Conservation (phyloP, 1,140 invertebrate genomes). For the Diachasma alloeum region DNA sequence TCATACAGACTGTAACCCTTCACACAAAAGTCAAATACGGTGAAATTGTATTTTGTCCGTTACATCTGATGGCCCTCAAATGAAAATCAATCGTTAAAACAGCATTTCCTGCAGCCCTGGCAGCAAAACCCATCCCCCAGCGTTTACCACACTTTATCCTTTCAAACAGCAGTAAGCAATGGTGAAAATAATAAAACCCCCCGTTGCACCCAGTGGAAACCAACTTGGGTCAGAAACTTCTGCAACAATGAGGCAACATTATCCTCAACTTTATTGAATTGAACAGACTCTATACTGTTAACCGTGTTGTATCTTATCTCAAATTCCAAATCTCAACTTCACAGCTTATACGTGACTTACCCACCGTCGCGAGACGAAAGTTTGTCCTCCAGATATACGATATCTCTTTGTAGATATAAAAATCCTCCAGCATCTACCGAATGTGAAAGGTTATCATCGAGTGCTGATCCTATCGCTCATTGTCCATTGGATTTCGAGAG, state of each 20-base stretch:
- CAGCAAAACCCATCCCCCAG: too few relatives aligned
- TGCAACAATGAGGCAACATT: neutral
- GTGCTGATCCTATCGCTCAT: neutral
- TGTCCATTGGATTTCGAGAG: neutral
- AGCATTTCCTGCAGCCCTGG: too few relatives aligned
- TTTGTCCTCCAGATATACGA: neutral
- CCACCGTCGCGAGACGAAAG: neutral
- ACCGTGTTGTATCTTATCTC: neutral
- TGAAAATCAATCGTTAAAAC: too few relatives aligned
- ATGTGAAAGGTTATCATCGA: neutral
- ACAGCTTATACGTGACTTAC: neutral
- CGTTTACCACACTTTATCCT: neutral
- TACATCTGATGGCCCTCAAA: too few relatives aligned
- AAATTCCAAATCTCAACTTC: constrained; percentile 1
- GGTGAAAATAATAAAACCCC: neutral
- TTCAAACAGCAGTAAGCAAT: neutral
- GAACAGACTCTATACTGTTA: neutral
- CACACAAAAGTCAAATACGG: too few relatives aligned
- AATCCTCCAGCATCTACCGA: neutral
- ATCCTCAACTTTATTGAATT: constrained; percentile 1
- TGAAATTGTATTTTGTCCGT: too few relatives aligned
- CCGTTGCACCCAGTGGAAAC: neutral
- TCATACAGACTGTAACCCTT: too few relatives aligned
- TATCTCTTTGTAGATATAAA: neutral
- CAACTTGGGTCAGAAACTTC: neutral